These are phyloP conservation scores for Drosophila pseudotakahashii DNA, from an alignment of 2,888 invertebrate species.

Conservation along the genomic window DNA sequence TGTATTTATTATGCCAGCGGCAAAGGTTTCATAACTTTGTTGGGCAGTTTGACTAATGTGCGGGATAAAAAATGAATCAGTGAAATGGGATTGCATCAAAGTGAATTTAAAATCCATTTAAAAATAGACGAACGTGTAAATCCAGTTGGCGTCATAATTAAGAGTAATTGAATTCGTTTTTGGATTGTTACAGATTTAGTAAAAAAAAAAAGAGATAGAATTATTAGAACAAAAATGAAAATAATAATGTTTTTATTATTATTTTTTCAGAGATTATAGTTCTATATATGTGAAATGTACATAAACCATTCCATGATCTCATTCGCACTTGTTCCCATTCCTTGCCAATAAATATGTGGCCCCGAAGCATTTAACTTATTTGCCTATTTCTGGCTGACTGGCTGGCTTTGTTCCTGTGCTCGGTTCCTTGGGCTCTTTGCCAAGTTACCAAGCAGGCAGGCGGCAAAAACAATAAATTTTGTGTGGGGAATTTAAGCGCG, in stretches of 20 bases:
- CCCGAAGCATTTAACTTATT: constrained; percentile 51
- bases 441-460: constrained; percentile 45
- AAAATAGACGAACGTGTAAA: not conserved
- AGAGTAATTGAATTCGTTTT: not conserved
- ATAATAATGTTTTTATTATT: no score
- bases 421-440: constrained; percentile 40
- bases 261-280: no score
- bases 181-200: not conserved
- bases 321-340: constrained; percentile 31
- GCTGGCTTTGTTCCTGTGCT: constrained; percentile 39
- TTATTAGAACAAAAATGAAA: no score
- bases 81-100: not conserved
- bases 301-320: constrained; percentile 27
- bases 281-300: not conserved
- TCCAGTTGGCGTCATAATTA: not conserved
- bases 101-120: constrained; percentile 1
- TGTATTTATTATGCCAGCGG: not conserved
- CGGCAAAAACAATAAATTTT: constrained; percentile 74
- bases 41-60: constrained; percentile 35
- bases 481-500: constrained; percentile 61
- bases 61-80: constrained; percentile 10
- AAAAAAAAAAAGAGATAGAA: no score
- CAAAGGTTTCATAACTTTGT: constrained; percentile 25
- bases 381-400: constrained; percentile 45
- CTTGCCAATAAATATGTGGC: constrained; percentile 38